These are phyloP conservation scores for Pygocentrus nattereri DNA, from an alignment of 2,797 vertebrate species.

Conservation along the genomic window DNA sequence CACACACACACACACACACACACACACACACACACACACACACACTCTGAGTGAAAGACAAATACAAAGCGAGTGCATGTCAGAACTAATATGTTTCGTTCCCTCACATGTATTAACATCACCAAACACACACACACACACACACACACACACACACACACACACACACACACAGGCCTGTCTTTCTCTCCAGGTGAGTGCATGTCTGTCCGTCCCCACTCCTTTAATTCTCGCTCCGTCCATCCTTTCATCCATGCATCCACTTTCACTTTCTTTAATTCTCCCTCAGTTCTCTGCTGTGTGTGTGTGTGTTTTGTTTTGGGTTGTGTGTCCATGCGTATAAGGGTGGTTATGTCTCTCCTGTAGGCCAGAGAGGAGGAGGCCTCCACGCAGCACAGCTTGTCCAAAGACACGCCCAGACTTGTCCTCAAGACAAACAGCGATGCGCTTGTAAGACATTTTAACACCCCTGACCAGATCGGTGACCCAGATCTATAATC, in stretches of 20 bases:
- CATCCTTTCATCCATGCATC: constrained; percentile 63
- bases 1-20: constrained; percentile 28
- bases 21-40: constrained; percentile 34
- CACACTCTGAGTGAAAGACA: background rate
- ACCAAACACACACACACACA: constrained; percentile 20
- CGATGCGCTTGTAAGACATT: constrained; percentile 99
- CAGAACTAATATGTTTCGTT: background rate
- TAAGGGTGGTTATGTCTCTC: constrained; percentile 99
- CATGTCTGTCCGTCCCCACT: constrained; percentile 39
- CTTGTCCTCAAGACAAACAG: constrained; percentile 99
- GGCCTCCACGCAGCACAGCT: constrained; percentile 98
- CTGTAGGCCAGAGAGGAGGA: constrained; percentile 99
- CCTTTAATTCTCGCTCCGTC: constrained; percentile 61
- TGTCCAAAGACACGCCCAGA: constrained; percentile 99
- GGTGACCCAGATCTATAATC: background rate
- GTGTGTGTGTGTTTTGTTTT: constrained; percentile 71
- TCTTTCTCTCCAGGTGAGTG: constrained; percentile 49
- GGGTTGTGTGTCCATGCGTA: constrained; percentile 96
- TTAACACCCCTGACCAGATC: constrained; percentile 78
- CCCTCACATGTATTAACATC: constrained; percentile 11
- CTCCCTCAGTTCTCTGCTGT: constrained; percentile 68
- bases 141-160: constrained; percentile 46
- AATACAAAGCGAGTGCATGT: background rate
- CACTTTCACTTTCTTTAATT: constrained; percentile 59
- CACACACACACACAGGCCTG: constrained; percentile 42